phyloP scores from a whole-genome alignment of 2,797 vertebrate species.

The Takifugu ocellatus region DNA sequence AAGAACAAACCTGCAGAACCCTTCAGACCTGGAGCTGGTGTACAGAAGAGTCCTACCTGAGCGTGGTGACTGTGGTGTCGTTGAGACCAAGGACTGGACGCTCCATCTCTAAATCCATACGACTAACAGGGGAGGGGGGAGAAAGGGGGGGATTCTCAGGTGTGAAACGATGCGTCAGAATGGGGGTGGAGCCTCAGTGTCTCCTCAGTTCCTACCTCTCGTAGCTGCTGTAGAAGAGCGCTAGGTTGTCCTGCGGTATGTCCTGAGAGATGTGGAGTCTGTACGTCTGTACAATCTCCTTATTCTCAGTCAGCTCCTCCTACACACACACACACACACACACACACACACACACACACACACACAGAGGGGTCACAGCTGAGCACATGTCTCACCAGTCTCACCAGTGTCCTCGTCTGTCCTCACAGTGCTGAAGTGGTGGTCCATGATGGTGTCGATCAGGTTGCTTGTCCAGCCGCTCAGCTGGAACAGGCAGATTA shows the following conservation, averaged over 20 bases:
- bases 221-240: constrained; percentile 87
- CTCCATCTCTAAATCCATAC: constrained; percentile 88
- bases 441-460: constrained; percentile 88
- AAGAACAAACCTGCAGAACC: too few relatives aligned
- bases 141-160: too few relatives aligned
- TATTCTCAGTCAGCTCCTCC: constrained; percentile 90
- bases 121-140: constrained; percentile 60
- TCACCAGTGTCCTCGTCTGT: neutral
- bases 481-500: constrained; percentile 69
- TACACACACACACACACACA: constrained; percentile 37
- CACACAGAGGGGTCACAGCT: neutral
- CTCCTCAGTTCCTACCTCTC: constrained; percentile 74
- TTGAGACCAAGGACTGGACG: constrained; percentile 82
- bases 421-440: constrained; percentile 92
- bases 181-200: too few relatives aligned
- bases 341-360: constrained; percentile 3
- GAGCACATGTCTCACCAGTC: neutral
- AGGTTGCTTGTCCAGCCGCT: constrained; percentile 92
- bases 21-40: too few relatives aligned
- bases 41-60: constrained; percentile 72
- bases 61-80: constrained; percentile 80
- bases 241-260: constrained; percentile 91
- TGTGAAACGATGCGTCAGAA: too few relatives aligned
- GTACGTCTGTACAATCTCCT: constrained; percentile 91
- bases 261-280: constrained; percentile 92